These are phyloP conservation scores for Acrobasis consociella DNA, from an alignment of 2,888 invertebrate species.

Conservation along the genomic window DNA sequence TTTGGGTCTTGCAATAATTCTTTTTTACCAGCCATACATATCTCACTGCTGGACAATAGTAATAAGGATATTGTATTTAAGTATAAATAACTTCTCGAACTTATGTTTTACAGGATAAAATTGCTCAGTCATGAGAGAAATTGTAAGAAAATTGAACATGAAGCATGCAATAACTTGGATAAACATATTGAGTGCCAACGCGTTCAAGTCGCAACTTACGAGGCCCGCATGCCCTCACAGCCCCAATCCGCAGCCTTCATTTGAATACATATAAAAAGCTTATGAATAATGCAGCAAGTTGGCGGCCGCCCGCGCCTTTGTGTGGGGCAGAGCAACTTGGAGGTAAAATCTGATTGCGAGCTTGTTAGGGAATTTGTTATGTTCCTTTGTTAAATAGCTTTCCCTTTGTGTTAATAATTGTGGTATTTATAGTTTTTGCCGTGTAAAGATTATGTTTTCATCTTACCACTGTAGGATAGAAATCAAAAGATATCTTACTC, in stretches of 20 bases:
- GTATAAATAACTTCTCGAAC: no score
- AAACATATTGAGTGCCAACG: constrained; percentile 8
- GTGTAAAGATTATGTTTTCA: no score
- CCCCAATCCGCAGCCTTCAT: neutral
- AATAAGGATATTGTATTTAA: no score
- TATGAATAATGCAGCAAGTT: constrained; percentile 15
- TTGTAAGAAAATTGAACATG: neutral
- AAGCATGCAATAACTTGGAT: constrained; percentile 17
- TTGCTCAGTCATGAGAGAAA: neutral
- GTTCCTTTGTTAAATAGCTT: neutral
- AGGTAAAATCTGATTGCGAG: neutral
- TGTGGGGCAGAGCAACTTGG: neutral
- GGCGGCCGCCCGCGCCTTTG: neutral
- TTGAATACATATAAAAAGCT: constrained; percentile 19
- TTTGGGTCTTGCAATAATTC: no score
- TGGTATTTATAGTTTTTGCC: no score
- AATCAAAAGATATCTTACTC: no score
- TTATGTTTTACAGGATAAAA: no score
- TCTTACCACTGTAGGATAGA: no score
- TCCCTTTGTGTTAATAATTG: no score
- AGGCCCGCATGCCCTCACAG: neutral
- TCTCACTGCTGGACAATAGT: no score
- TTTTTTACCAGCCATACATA: no score
- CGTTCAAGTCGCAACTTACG: neutral
- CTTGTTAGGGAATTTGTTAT: neutral